phyloP scores from a whole-genome alignment of 53 echinoderm and acorn worm genomes.

The Holothuria leucospilota region DNA sequence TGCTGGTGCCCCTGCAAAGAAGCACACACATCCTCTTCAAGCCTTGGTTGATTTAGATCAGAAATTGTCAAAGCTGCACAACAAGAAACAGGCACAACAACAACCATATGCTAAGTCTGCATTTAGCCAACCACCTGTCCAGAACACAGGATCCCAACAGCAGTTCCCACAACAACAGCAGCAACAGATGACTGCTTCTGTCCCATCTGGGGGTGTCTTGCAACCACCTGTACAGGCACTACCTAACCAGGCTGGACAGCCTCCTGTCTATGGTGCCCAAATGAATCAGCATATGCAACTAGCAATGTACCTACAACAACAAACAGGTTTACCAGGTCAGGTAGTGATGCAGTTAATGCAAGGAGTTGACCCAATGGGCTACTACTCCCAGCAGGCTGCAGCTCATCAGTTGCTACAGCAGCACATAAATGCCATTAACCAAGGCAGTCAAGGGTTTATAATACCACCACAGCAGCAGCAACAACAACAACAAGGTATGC shows the following conservation, averaged over 20 bases:
- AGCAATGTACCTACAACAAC: conserved; percentile 18
- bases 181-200: neutral
- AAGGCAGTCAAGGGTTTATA: neutral
- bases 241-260: conserved; percentile 19
- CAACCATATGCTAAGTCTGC: conserved; percentile 17
- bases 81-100: conserved; percentile 71
- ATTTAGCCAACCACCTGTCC: conserved; percentile 25
- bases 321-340: neutral
- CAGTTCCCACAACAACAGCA: conserved; percentile 39
- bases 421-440: neutral
- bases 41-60: conserved; percentile 68
- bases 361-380: conserved; percentile 2
- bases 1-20: conserved; percentile 35
- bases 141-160: conserved; percentile 18
- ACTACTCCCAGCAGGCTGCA: conserved; percentile 14
- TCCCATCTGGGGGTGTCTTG: conserved; percentile 30
- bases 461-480: conserved; percentile 55
- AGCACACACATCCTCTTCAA: conserved; percentile 11
- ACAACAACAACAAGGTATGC: conserved; percentile 43
- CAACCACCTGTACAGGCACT: conserved; percentile 2
- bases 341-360: neutral
- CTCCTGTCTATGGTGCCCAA: neutral
- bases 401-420: conserved; percentile 15
- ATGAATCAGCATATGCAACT: conserved; percentile 9
- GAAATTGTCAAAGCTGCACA: conserved; percentile 75